Base-by-base conservation (phyloP, 2,888 invertebrate genomes). In the Axea sp. region DNA sequence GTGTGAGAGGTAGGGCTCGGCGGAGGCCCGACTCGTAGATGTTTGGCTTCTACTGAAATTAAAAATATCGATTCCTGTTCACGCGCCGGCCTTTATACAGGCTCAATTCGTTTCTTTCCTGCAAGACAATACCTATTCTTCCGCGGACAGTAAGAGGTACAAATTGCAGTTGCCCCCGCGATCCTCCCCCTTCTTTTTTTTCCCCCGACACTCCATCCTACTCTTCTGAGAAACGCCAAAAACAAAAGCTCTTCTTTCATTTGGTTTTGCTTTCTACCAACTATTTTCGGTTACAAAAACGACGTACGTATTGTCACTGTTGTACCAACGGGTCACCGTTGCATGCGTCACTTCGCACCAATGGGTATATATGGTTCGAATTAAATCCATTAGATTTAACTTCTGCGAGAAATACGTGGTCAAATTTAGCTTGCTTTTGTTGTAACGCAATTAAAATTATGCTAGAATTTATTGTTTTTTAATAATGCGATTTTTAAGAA, bases 171-270 rank as follows among this genome's bases (percentile, higher is more conserved):
- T 85, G 83, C 83, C 76, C 76, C 75, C 76, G 37, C 75, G 72
- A 69, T 73, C 53, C 73, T 60, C 73, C 65, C 60, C 62, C 72
- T 65, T n/a, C n/a, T n/a, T 41, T 17, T 15, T 45, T 45, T 60
- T 67, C 49, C 9, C 55, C 26, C 67, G 7, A 19, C 17, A 26
- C 19, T 43, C 26, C 22, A 39, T 33, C 65, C 76, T 69, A 37
- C 74, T 76, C 76, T 68, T 64, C 77, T 76, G 82, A 83, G 84
- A 80, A 86, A 84, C 84, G 79, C 82, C 82, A 81, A 83, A 83
- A 81, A 84, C 86, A 86, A 87, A 85, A 84, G 85, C 81, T 81
- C 83, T 81, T 86, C 89, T 89, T 88, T 87, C 88, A 87, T 88
- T 88, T 86, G 86, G 83, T 84, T 83, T 81, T 81, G 76, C 78